A percentile compares a stretch with the other conserved stretches of the same genome.
These are phyloP conservation scores for Aplodontia rufa DNA, from an alignment of 2,113 vertebrate species.

Conservation along the genomic window DNA sequence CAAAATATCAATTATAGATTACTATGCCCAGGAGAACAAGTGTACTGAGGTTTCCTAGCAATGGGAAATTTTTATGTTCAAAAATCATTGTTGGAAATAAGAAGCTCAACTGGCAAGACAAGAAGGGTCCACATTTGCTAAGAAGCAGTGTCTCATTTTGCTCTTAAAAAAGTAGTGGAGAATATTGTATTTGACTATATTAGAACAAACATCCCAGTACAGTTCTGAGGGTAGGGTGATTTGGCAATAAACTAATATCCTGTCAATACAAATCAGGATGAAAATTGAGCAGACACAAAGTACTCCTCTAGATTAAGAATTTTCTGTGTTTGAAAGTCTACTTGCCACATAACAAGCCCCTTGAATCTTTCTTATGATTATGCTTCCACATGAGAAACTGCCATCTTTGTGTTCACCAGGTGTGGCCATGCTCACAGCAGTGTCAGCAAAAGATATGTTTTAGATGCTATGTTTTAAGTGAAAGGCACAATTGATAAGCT, in stretches of 20 bases:
- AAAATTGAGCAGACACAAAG: conserved; percentile 3
- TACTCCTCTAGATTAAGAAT: background rate
- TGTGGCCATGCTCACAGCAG: background rate
- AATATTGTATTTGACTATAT: background rate
- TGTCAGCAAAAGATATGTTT: background rate
- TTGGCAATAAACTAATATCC: conserved; percentile 32
- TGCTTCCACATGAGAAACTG: background rate
- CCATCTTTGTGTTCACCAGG: background rate
- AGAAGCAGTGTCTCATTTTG: background rate
- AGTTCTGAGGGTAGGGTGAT: background rate
- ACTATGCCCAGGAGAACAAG: background rate
- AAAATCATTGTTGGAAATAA: background rate
- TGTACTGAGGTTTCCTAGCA: background rate
- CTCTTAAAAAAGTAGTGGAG: background rate
- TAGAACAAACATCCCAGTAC: background rate
- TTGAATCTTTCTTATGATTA: background rate
- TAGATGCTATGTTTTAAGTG: background rate
- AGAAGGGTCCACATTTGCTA: background rate
- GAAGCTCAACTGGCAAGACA: background rate
- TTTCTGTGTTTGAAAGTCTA: background rate
- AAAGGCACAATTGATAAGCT: background rate
- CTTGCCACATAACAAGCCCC: background rate
- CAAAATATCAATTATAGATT: background rate
- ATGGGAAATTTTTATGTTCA: background rate
- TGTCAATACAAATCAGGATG: background rate